Evolutionary conservation across 2,888 invertebrate genomes (phyloP).

Genomic region (Tipula vernalis): DNA sequence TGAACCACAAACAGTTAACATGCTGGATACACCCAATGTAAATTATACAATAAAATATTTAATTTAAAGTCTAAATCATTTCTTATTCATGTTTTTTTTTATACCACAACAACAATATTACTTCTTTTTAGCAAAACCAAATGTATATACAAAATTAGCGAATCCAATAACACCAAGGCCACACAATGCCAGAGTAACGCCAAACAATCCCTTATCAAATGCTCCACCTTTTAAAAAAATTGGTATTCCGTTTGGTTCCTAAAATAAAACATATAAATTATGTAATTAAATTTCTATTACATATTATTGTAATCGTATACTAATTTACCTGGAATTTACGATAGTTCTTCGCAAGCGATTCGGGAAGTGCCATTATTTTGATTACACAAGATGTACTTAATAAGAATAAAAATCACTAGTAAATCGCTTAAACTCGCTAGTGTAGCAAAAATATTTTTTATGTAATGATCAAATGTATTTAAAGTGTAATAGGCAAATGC

Average conservation of each 20-base stretch:
- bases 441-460: neutral
- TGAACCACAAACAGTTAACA: no score
- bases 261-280: slow-evolving; percentile 14
- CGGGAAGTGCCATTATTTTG: slow-evolving; percentile 30
- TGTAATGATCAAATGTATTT: neutral
- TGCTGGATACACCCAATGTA: neutral
- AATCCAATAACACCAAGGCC: slow-evolving; percentile 29
- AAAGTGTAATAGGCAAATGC: neutral
- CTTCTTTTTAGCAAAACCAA: slow-evolving; percentile 32
- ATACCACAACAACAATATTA: neutral
- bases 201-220: slow-evolving; percentile 29
- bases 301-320: neutral
- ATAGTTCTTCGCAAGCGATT: slow-evolving; percentile 27
- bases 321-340: slow-evolving; percentile 30
- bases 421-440: neutral
- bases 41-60: neutral
- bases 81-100: neutral
- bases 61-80: neutral
- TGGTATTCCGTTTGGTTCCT: slow-evolving; percentile 31
- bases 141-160: slow-evolving; percentile 25
- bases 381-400: neutral
- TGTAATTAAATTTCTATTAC: neutral
- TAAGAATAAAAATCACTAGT: neutral
- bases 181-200: slow-evolving; percentile 30
- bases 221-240: slow-evolving; percentile 35